A percentile compares a stretch with the other conserved stretches of the same genome.
Evolutionary conservation across 2,888 invertebrate species (phyloP).

Genomic region (Timema cristinae): DNA sequence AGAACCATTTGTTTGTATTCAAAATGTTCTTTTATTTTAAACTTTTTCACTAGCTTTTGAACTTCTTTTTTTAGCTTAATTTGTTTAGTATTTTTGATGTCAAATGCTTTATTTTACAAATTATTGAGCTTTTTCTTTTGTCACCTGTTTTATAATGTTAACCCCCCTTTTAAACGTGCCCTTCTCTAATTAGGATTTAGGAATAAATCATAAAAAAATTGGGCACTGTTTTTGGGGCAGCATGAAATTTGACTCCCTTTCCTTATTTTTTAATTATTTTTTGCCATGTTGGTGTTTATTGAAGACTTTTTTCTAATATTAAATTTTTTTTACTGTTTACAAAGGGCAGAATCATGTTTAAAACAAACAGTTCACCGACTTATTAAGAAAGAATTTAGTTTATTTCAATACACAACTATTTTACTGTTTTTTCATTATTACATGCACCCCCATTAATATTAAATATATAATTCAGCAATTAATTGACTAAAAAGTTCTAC

Average conservation of each 20-base stretch:
- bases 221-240: constrained; percentile 58
- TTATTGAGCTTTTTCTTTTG: constrained; percentile 45
- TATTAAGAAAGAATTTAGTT: no score
- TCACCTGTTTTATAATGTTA: constrained; percentile 49
- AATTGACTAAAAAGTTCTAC: no score
- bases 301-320: no score
- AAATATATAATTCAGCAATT: no score
- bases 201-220: constrained; percentile 59
- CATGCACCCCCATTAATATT: no score
- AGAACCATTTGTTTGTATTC: constrained; percentile 33
- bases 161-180: constrained; percentile 58
- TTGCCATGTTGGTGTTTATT: no score
- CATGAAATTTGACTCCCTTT: constrained; percentile 44
- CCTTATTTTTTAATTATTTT: not conserved
- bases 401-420: no score
- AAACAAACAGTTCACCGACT: no score
- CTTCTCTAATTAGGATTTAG: constrained; percentile 59
- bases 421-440: no score
- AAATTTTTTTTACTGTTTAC: no score
- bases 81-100: constrained; percentile 21
- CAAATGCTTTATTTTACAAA: constrained; percentile 50
- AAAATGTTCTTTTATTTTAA: constrained; percentile 45
- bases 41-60: constrained; percentile 40
- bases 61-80: not conserved
- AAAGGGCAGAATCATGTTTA: no score